Conservation (phyloP, 2,113 vertebrate genomes). For the Corydoras maculifer region DNA sequence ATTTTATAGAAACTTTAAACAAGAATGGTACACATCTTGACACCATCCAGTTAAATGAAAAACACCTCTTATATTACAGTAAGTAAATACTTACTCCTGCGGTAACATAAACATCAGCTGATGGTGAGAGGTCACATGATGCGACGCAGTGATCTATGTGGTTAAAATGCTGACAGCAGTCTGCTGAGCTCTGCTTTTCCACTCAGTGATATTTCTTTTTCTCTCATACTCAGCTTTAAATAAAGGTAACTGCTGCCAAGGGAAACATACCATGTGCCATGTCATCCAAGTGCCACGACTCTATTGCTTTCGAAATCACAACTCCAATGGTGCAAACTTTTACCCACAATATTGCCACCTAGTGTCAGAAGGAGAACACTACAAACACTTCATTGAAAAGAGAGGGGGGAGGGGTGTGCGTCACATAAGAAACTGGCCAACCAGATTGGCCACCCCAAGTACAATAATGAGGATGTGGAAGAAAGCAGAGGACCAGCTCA, state of each 20-base stretch:
- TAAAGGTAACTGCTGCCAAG: neutral
- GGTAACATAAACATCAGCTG: neutral
- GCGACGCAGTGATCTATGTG: neutral
- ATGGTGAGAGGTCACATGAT: neutral
- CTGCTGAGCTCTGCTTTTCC: neutral
- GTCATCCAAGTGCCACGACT: neutral
- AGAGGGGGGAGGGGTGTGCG: neutral
- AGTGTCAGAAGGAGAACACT: slow-evolving; percentile 1
- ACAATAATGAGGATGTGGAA: slow-evolving; percentile 80
- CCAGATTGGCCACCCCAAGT: slow-evolving; percentile 80
- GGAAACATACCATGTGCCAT: neutral
- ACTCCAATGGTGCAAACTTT: neutral
- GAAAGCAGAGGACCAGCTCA: slow-evolving; percentile 72
- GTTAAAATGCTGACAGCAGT: neutral
- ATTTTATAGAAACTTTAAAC: neutral
- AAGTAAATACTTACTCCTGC: too few species aligned
- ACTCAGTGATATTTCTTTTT: neutral
- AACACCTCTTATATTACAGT: too few species aligned
- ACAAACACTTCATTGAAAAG: too few species aligned
- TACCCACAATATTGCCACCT: neutral
- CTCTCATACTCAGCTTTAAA: neutral
- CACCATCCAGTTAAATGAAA: too few species aligned
- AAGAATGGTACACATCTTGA: too few species aligned
- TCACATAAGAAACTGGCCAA: slow-evolving; percentile 90
- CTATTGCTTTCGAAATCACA: neutral